phyloP scores from a whole-genome alignment of 2,888 invertebrate genomes.

The Lochmaea capreae region DNA sequence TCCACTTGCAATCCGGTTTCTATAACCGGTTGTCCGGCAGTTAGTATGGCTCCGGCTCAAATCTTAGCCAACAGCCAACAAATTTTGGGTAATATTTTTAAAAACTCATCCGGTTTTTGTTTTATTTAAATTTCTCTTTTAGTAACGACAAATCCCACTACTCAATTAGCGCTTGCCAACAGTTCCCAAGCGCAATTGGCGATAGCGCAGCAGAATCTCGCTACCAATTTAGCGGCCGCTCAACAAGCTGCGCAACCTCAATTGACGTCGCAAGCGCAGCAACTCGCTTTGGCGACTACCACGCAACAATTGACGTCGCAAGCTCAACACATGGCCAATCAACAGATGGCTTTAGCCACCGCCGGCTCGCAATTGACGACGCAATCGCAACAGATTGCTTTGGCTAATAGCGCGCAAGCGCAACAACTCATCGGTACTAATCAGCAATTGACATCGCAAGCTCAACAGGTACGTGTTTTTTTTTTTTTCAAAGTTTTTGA shows the following conservation, averaged over 20 bases:
- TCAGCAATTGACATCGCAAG: conserved; percentile 51
- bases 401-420: conserved; percentile 47
- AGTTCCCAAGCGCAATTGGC: conserved; percentile 63
- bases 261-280: conserved; percentile 61
- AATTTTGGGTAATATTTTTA: conserved; percentile 59
- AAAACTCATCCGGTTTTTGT: conserved; percentile 1
- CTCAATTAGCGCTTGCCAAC: conserved; percentile 62
- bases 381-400: conserved; percentile 56
- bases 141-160: conserved; percentile 64
- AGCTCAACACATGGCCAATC: conserved; percentile 59
- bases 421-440: conserved; percentile 51
- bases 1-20: conserved; percentile 69
- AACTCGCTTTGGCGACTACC: conserved; percentile 61
- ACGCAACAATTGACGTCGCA: conserved; percentile 60
- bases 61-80: conserved; percentile 65
- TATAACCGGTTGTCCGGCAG: conserved; percentile 70
- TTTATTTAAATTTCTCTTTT: conserved; percentile 40
- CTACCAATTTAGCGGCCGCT: conserved; percentile 61
- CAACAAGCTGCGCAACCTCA: conserved; percentile 60
- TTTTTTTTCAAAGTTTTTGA: not conserved
- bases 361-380: conserved; percentile 47
- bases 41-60: conserved; percentile 71
- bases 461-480: conserved; percentile 52
- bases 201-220: conserved; percentile 63
- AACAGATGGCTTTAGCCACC: conserved; percentile 53